Conservation (phyloP, 2,113 vertebrate genomes). For the Apeltes quadracus region DNA sequence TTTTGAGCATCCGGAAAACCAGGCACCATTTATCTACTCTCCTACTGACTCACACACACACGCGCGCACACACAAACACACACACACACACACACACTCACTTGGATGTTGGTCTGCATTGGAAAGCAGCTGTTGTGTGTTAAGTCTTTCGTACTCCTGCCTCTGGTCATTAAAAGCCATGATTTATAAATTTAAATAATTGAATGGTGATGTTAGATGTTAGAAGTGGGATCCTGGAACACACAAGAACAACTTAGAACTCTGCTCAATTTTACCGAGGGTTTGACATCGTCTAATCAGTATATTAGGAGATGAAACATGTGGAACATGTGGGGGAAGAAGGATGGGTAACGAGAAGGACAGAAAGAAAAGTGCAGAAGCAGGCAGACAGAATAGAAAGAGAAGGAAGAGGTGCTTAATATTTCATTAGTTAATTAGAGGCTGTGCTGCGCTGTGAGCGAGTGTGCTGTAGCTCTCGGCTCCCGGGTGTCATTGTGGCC, state of each 20-base stretch:
- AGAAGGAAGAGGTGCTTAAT: slow-evolving; percentile 79
- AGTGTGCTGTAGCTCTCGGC: slow-evolving; percentile 75
- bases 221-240: slow-evolving; percentile 18
- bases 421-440: slow-evolving; percentile 83
- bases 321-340: slow-evolving; percentile 58
- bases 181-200: slow-evolving; percentile 23
- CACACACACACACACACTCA: neutral
- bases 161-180: slow-evolving; percentile 23
- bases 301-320: slow-evolving; percentile 27
- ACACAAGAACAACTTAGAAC: slow-evolving; percentile 13
- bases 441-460: slow-evolving; percentile 67
- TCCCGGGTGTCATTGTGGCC: slow-evolving; percentile 72
- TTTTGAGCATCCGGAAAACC: neutral
- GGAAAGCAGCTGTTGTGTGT: neutral
- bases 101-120: too few relatives aligned
- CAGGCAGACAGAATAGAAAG: slow-evolving; percentile 64
- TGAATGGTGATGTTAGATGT: slow-evolving; percentile 12
- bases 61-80: neutral
- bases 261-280: slow-evolving; percentile 11
- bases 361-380: slow-evolving; percentile 51
- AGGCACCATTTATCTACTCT: neutral
- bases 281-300: slow-evolving; percentile 34
- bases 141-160: neutral
- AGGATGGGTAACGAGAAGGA: slow-evolving; percentile 64
- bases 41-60: neutral